Conservation (phyloP, 2,113 vertebrate genomes). For the Chrysemys picta region DNA sequence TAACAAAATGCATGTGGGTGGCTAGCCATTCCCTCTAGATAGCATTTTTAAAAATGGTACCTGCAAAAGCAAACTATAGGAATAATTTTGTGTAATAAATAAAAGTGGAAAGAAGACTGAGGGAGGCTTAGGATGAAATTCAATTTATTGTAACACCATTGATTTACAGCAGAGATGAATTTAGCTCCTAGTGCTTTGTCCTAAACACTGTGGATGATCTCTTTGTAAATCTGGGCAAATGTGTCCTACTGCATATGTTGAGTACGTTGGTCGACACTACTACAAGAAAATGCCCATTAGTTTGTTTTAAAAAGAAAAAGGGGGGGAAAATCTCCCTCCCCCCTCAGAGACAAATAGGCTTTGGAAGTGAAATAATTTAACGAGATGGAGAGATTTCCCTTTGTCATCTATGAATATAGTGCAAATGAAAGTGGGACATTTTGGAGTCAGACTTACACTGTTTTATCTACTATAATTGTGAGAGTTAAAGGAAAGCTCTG, state of each 20-base stretch:
- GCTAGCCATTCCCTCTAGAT: not conserved
- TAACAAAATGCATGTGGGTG: not conserved
- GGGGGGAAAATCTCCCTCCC: not conserved
- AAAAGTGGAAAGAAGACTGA: not conserved
- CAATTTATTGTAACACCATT: not conserved
- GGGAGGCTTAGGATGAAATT: conserved; percentile 6
- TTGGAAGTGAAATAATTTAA: not conserved
- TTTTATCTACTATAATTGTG: not conserved
- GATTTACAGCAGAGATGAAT: not conserved
- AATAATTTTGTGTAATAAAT: not conserved
- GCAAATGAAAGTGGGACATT: not conserved
- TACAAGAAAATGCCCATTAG: not conserved
- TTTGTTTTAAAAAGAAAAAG: not conserved
- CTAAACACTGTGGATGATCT: not conserved
- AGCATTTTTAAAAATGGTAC: not conserved
- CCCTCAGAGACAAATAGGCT: not conserved
- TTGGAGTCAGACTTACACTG: not conserved
- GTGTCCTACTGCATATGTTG: not conserved
- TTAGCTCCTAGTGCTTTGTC: not conserved
- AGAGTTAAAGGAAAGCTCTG: not conserved
- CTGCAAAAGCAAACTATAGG: conserved; percentile 17
- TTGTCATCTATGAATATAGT: not conserved
- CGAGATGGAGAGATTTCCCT: not conserved
- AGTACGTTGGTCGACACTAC: not conserved
- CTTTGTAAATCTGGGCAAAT: not conserved